Evolutionary conservation across 2,888 invertebrate species (phyloP), one percentile per base, ranked within the genome.

Genomic region (Saturnia japonica): DNA sequence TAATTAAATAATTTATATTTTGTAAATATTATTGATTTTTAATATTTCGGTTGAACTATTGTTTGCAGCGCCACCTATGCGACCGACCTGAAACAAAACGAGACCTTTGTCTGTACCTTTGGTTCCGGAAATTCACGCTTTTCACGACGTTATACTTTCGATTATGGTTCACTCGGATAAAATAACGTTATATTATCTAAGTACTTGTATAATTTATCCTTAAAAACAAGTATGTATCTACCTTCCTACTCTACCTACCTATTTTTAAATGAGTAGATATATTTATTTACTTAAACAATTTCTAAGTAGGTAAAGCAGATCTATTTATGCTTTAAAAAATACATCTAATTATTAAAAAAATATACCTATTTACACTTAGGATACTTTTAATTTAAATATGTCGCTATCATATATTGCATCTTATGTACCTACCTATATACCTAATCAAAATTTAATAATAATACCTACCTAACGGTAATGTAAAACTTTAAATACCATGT

Each of bases 41-140:
- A 9, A 43, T 43, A 1, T 14, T n/a, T 9, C 43, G 14, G 43
- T 43, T 43, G 14, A 57, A 25, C n/a, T 22, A 8, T 9, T 28
- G 67, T 25, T 16, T 16, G 25, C 68, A 68, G 64, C 71, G 71
- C 71, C 71, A 71, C 71, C 71, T 71, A 28, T 62, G 68, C 40
- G 34, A 47, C 45, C 19, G 2, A 19, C 64, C 64, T 64, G 19
- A 68, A 68, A 68, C 68, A 22, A 34, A 51, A 7, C 54, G 40
- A 68, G 14, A 54, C 54, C 64, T 64, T 25, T 68, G 68, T 47
- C 68, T 71, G 62, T 68, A 43, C 40, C 40, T 64, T 62, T 71
- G 68, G 71, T 71, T 71, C 71, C 68, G 42, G 51, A 40, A 64
- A 68, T 42, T 43, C 40, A 62, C 68, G 64, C 68, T 71, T 71